phyloP scores from a whole-genome alignment of 1,140 invertebrate genomes.

The Tetramorium parvispinum region DNA sequence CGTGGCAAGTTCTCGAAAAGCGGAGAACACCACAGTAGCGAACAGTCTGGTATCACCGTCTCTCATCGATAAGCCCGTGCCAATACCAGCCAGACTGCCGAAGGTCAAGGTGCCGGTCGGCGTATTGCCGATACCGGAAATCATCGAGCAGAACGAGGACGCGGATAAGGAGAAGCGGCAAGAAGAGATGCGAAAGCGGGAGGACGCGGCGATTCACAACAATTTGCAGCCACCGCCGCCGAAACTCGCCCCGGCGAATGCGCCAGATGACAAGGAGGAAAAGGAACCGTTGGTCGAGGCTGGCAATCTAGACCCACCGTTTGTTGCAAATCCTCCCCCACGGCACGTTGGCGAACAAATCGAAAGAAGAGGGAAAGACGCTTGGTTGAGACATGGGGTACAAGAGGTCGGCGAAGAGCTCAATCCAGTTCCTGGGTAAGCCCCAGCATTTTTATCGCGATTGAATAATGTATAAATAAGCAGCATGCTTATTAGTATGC shows the following conservation, averaged over 20 bases:
- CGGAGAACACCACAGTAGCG: slow-evolving; percentile 72
- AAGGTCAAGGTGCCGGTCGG: slow-evolving; percentile 82
- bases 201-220: slow-evolving; percentile 28
- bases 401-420: slow-evolving; percentile 84
- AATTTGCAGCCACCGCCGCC: slow-evolving; percentile 13
- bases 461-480: slow-evolving; percentile 18
- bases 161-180: slow-evolving; percentile 45
- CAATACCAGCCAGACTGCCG: slow-evolving; percentile 41
- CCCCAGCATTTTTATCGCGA: not conserved
- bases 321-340: slow-evolving; percentile 51
- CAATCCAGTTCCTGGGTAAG: slow-evolving; percentile 78
- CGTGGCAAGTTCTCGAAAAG: slow-evolving; percentile 59
- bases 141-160: slow-evolving; percentile 75
- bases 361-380: slow-evolving; percentile 74
- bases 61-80: slow-evolving; percentile 57
- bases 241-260: slow-evolving; percentile 28
- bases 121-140: slow-evolving; percentile 81
- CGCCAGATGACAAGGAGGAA: slow-evolving; percentile 56
- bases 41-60: slow-evolving; percentile 70
- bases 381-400: slow-evolving; percentile 78
- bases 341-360: slow-evolving; percentile 76
- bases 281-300: slow-evolving; percentile 56
- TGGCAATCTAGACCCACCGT: slow-evolving; percentile 66
- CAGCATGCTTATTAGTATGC: not conserved
- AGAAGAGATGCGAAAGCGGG: slow-evolving; percentile 20